A percentile compares a stretch with the other conserved stretches of the same genome.
Conservation (phyloP, 2,797 vertebrate genomes). For the Ctenosaura bakeri region DNA sequence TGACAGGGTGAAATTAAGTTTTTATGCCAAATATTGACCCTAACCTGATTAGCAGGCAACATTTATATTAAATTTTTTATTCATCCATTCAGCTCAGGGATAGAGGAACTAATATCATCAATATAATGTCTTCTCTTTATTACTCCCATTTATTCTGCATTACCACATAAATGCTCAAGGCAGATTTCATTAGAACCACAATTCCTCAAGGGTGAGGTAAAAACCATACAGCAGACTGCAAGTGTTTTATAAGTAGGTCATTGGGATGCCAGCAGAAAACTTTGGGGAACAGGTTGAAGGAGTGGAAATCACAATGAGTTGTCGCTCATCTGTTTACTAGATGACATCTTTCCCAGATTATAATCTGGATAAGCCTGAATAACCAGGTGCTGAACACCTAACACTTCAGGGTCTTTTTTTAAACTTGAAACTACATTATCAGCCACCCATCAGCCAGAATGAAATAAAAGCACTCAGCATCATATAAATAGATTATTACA, state of each 20-base stretch:
- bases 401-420: no score
- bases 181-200: slow-evolving; percentile 14
- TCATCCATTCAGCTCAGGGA: not conserved
- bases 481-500: no score
- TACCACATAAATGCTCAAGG: not conserved
- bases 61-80: not conserved
- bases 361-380: no score
- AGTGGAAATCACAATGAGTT: no score
- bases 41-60: not conserved
- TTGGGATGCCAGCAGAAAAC: not conserved
- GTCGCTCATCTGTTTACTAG: not conserved
- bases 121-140: slow-evolving; percentile 1
- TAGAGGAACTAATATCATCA: not conserved
- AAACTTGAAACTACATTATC: no score
- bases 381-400: no score
- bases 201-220: not conserved
- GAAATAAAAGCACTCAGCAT: no score
- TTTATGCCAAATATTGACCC: slow-evolving; percentile 8
- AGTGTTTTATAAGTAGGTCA: not conserved
- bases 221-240: not conserved
- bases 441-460: no score
- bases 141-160: not conserved
- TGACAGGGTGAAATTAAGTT: not conserved
- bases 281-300: no score
- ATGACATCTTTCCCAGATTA: not conserved